Percentiles rank a stretch among this genome's conserved stretches.
These are phyloP conservation scores for Ceraclea dissimilis DNA, from an alignment of 2,888 invertebrate genomes.

Conservation along the genomic window DNA sequence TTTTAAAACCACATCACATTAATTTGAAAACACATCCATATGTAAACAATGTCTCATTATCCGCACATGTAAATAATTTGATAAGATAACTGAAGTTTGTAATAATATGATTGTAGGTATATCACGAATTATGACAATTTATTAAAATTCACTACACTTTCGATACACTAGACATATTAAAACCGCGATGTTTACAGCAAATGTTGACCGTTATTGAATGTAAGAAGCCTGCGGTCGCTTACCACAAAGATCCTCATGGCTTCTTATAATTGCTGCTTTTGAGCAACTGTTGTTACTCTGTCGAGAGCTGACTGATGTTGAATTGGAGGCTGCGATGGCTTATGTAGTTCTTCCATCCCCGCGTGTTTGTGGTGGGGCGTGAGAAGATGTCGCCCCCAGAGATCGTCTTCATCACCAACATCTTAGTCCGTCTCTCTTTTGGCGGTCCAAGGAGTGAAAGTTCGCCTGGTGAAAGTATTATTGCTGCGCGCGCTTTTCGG, in stretches of 20 bases:
- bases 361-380: conserved; percentile 10
- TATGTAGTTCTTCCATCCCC: conserved; percentile 18
- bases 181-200: too few species aligned
- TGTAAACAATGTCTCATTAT: too few species aligned
- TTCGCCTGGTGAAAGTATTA: conserved; percentile 21
- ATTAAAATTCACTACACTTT: too few species aligned
- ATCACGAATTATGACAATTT: too few species aligned
- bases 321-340: conserved; percentile 12
- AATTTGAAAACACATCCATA: too few species aligned
- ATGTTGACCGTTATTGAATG: not conserved
- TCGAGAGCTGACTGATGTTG: conserved; percentile 21
- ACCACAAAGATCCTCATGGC: conserved; percentile 27
- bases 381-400: conserved; percentile 13
- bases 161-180: too few species aligned
- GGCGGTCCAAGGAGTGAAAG: conserved; percentile 25
- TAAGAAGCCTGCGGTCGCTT: conserved; percentile 12
- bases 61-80: too few species aligned
- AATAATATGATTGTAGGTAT: too few species aligned
- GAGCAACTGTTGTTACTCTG: conserved; percentile 20
- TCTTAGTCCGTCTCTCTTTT: conserved; percentile 14
- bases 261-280: conserved; percentile 16
- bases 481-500: conserved; percentile 12
- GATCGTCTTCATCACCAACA: conserved; percentile 10
- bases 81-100: too few species aligned
- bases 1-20: too few species aligned